Evolutionary conservation across 2,113 vertebrate species (phyloP), one percentile per base, ranked within the genome.

Genomic region (Hystrix cristata): DNA sequence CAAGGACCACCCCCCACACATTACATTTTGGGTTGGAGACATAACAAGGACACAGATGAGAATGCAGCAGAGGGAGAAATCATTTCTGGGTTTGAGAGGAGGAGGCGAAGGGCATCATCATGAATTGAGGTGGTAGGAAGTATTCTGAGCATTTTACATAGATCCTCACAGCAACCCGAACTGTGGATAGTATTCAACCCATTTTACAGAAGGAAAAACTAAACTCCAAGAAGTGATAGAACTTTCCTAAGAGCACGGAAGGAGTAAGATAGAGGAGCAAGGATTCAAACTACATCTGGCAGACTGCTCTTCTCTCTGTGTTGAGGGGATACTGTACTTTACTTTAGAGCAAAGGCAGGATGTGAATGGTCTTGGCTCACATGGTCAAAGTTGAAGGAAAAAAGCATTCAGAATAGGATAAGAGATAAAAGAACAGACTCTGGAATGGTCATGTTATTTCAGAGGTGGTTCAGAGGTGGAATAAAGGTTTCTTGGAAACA

Each of bases 191-290:
- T n/a, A 46, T 71, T 90, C 16, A 19, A 59, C 59, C 62, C 64
- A 67, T 71, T 92, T 74, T 79, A 90, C 3, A 92, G 80, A 79
- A 85, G 31, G n/a, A 59, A 90, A 87, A 94, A 78, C 27, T 12
- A 46, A 92, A 65, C 65, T 46, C 19, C 46, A 65, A 46, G 25
- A 65, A 76, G 29, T 74, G 43, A 55, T 29, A 25, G 59, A 25
- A 64, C 59, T 51, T 94, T 25, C 11, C 15, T 31, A 46, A 62
- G 15, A 12, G 6, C 74, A 92, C 48, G 92, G 11, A 51, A 7
- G 11, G 64, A 53, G 31, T n/a, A 67, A 93, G 11, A 31, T 13
- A 59, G 74, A 85, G 23, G 15, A 83, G 14, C 46, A 8, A 65
- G 43, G 51, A 80, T n/a, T 84, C 27, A 59, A 91, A 57, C 53